phyloP scores from a whole-genome alignment of 2,888 invertebrate species.

The Eupithecia subumbrata region DNA sequence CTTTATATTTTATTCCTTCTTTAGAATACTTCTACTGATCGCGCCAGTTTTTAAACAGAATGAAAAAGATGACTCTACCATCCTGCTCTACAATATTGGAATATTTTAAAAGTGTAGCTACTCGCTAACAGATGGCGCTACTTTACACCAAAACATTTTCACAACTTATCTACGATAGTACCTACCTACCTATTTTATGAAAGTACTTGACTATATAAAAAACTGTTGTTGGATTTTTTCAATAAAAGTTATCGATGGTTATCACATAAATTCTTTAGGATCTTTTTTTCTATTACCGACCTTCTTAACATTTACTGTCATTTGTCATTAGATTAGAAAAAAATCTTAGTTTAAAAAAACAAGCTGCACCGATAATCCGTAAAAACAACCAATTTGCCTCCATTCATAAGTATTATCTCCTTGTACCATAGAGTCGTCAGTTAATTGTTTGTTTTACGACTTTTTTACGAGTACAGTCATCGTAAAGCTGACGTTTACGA shows the following conservation, averaged over 20 bases:
- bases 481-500: slow-evolving; percentile 81
- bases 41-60: neutral
- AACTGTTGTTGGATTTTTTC: no score
- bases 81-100: neutral
- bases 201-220: no score
- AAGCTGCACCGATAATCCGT: slow-evolving; percentile 20
- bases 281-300: no score
- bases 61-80: neutral
- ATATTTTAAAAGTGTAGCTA: slow-evolving; percentile 49
- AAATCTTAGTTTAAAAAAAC: neutral
- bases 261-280: no score
- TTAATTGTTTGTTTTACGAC: slow-evolving; percentile 82
- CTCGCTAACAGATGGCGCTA: slow-evolving; percentile 65
- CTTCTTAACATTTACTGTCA: no score
- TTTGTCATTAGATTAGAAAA: no score
- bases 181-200: no score
- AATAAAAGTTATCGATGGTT: no score
- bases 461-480: slow-evolving; percentile 76
- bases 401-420: slow-evolving; percentile 50
- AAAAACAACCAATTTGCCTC: slow-evolving; percentile 32
- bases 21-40: neutral
- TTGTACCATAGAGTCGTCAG: slow-evolving; percentile 55
- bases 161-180: no score
- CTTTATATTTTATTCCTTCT: neutral
- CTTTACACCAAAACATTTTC: neutral